Base-by-base conservation (phyloP, 2,888 invertebrate genomes). In the Homarus gammarus region DNA sequence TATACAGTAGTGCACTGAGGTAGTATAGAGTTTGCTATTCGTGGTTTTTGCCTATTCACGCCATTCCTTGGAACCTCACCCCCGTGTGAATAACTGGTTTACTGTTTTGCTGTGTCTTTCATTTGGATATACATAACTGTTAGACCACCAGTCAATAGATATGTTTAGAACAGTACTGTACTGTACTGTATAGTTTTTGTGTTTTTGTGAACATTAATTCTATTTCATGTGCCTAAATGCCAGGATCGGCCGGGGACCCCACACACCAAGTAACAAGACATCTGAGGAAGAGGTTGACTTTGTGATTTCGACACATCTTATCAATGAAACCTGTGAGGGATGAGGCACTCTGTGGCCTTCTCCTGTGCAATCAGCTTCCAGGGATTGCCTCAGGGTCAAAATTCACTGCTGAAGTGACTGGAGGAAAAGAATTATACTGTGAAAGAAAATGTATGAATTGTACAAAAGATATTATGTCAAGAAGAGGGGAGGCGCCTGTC, bases 211-310 rank as follows among this genome's bases (percentile, higher is more conserved):
- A n/a, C n/a, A n/a, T n/a, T n/a, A n/a, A n/a, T n/a, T n/a, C n/a
- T n/a, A n/a, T n/a, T n/a, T n/a, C n/a, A n/a, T n/a, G n/a, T n/a
- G n/a, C n/a, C n/a, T n/a, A n/a, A n/a, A n/a, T n/a, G n/a, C n/a
- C 81, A 89, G 89, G 89, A 89, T 40, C 78, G 75, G 27, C 51
- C n/a, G 89, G 22, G 89, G 89, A 1, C 89, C 84, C 8, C 89
- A 89, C 36, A 31, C 79, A 1, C 89, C 89, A 72, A 81, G 89
- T 64, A 89, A 89, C 81, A 89, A 89, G 61, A 89, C 89, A 15
- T 72, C 89, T 27, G 70, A 44, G 33, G 75, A 89, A 31, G 84
- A 84, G 27, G 56, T 79, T 0, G 73, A 84, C 12, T 73, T 84
- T 81, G 89, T 68, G 1, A 40, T n/a, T 36, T 33, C 79, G 40